Evolutionary conservation across 2,888 invertebrate species (phyloP).

Genomic region (Eristalis pertinax): DNA sequence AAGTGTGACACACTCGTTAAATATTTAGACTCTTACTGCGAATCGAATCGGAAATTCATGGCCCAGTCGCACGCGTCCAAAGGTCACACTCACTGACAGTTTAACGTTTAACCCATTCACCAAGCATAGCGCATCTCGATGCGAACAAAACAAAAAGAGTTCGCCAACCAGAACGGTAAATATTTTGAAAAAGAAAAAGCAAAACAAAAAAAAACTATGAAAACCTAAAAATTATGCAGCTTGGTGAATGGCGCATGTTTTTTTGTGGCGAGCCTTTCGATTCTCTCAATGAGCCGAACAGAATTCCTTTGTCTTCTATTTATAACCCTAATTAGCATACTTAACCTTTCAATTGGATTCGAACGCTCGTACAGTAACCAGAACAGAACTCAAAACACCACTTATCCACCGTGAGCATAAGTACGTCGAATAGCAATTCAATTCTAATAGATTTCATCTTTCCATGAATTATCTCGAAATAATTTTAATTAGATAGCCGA

Average conservation of each 20-base stretch:
- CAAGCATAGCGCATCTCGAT: background rate
- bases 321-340: conserved; percentile 1
- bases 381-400: background rate
- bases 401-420: background rate
- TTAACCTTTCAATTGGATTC: background rate
- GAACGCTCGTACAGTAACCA: background rate
- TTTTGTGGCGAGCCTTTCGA: background rate
- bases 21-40: background rate
- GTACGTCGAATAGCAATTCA: background rate
- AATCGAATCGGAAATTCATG: background rate
- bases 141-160: background rate
- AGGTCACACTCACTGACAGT: background rate
- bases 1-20: background rate
- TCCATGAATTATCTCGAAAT: conserved; percentile 7
- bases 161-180: background rate
- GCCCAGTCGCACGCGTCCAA: background rate
- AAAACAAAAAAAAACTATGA: background rate
- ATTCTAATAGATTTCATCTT: conserved; percentile 9
- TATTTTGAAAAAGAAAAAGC: background rate
- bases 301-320: background rate
- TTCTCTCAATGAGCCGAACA: background rate
- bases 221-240: background rate
- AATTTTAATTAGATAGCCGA: conserved; percentile 26
- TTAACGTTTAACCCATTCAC: conserved; percentile 1
- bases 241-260: background rate